A percentile compares a stretch with the other conserved stretches of the same genome.
Conservation (phyloP, 2,888 invertebrate genomes). For the Hirtodrosophila histrioides region DNA sequence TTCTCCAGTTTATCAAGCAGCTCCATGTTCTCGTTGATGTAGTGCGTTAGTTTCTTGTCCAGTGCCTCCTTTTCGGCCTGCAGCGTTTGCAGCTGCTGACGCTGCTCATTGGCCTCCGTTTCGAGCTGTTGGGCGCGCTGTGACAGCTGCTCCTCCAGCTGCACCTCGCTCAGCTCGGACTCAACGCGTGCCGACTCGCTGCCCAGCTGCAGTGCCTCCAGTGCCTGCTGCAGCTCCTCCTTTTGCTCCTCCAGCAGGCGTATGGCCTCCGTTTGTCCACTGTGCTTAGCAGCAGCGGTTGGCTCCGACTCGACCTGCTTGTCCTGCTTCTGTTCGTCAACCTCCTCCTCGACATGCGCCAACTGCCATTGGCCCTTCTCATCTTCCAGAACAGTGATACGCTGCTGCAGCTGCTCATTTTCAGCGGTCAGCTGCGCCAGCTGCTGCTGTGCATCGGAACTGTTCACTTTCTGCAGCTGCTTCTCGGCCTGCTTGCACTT, state of each 20-base stretch:
- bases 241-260: constrained; percentile 86
- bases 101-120: constrained; percentile 85
- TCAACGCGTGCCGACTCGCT: constrained; percentile 89
- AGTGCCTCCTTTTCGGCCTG: constrained; percentile 87
- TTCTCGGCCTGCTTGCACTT: constrained; percentile 92
- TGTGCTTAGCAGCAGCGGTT: background rate
- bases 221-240: constrained; percentile 86
- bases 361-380: constrained; percentile 96
- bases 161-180: constrained; percentile 91
- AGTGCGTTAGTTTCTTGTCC: constrained; percentile 87
- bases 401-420: constrained; percentile 88
- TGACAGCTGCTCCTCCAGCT: constrained; percentile 91
- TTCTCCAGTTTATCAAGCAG: constrained; percentile 90
- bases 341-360: constrained; percentile 70
- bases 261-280: constrained; percentile 71
- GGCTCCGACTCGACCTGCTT: constrained; percentile 4
- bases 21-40: constrained; percentile 90
- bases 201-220: constrained; percentile 84
- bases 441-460: constrained; percentile 89
- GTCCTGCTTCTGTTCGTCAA: constrained; percentile 3
- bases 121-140: constrained; percentile 80
- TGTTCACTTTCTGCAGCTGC: constrained; percentile 88
- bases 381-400: constrained; percentile 93
- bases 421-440: constrained; percentile 88
- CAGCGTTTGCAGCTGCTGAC: constrained; percentile 81